Evolutionary conservation across 1,140 invertebrate species (phyloP).

Genomic region (Eurytemora carolleeae): DNA sequence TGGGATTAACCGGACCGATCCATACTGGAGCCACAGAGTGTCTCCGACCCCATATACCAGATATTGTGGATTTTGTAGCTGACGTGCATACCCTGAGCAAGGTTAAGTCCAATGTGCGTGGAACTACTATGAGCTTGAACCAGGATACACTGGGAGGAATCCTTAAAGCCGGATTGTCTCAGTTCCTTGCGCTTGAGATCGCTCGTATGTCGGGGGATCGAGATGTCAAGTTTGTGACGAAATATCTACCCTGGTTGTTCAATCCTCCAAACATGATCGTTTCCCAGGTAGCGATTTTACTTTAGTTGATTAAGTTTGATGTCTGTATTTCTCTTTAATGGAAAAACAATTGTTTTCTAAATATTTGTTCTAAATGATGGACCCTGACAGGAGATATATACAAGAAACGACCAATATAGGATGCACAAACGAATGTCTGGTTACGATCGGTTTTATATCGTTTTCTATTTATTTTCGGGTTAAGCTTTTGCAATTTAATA

Average conservation of each 20-base stretch:
- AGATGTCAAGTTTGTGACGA: slow-evolving; percentile 57
- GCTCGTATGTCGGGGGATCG: slow-evolving; percentile 47
- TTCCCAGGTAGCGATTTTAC: neutral
- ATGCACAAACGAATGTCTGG: no score
- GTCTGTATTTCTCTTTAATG: no score
- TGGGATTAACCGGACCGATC: slow-evolving; percentile 26
- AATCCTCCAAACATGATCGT: slow-evolving; percentile 50
- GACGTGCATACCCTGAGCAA: slow-evolving; percentile 92
- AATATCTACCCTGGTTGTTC: slow-evolving; percentile 81
- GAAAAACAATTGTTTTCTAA: no score
- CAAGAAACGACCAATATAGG: no score
- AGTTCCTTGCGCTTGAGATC: slow-evolving; percentile 82
- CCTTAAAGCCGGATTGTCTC: slow-evolving; percentile 81
- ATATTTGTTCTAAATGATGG: no score
- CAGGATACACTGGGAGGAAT: slow-evolving; percentile 77
- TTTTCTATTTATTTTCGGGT: no score
- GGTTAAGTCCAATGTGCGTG: slow-evolving; percentile 51
- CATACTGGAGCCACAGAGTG: slow-evolving; percentile 78
- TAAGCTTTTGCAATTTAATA: no score
- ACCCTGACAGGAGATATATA: no score
- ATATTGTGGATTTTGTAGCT: slow-evolving; percentile 81
- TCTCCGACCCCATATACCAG: slow-evolving; percentile 71
- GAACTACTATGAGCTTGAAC: slow-evolving; percentile 9
- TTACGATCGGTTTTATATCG: no score
- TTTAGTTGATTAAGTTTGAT: no score